phyloP scores from a whole-genome alignment of 2,888 invertebrate genomes.

The Thyatira batis region DNA sequence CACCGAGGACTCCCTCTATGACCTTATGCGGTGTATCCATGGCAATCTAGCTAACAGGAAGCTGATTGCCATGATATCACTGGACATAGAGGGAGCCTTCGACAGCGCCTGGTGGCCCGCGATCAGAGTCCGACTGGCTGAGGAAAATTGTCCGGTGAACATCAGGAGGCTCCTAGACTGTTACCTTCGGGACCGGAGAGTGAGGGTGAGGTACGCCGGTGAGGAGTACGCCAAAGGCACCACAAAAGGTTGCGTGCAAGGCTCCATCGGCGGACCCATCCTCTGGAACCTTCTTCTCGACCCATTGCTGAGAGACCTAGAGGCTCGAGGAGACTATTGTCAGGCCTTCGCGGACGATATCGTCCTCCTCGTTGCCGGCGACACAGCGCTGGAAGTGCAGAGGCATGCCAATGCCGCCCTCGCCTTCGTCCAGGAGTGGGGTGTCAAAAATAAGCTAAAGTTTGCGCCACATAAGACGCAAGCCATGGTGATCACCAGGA shows the following conservation, averaged over 20 bases:
- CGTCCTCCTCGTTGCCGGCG: constrained; percentile 9
- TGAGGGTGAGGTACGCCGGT: constrained; percentile 5
- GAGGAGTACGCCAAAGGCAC: neutral
- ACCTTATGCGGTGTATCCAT: neutral
- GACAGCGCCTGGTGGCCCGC: neutral
- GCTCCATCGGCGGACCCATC: constrained; percentile 16
- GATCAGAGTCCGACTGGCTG: neutral
- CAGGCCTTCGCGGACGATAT: constrained; percentile 12
- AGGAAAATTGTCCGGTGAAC: constrained; percentile 7
- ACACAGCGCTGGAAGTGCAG: constrained; percentile 10
- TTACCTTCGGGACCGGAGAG: constrained; percentile 2
- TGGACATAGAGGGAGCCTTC: no score
- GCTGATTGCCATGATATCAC: neutral
- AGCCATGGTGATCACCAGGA: constrained; percentile 5
- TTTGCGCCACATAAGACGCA: neutral
- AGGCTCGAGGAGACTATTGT: neutral
- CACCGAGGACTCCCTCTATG: constrained; percentile 1
- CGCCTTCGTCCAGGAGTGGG: neutral
- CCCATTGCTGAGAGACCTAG: constrained; percentile 5
- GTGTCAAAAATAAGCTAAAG: no score
- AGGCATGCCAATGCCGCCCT: constrained; percentile 2
- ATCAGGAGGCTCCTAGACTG: neutral
- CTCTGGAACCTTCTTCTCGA: constrained; percentile 17
- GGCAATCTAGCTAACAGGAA: neutral
- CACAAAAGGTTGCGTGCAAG: constrained; percentile 16